Evolutionary conservation across 92 coral and sea anemone species (phyloP), one percentile per base, ranked within the genome.

Genomic region (Isaurus tuberculatus): DNA sequence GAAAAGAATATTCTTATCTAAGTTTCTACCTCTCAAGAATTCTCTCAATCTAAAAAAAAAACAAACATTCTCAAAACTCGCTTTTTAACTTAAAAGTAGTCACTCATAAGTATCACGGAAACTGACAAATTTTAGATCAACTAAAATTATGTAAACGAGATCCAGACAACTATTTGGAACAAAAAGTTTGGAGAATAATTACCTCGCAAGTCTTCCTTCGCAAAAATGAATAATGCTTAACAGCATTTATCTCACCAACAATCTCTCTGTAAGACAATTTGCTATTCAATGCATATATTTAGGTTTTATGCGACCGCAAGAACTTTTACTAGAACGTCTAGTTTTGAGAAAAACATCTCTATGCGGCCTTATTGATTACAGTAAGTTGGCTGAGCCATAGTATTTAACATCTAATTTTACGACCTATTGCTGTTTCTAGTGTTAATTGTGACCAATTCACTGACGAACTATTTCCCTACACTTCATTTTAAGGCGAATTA

Each of bases 201-300:
- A 25, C 3, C 63, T 55, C 27, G 28, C 23, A 55, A 55, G 7
- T 55, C n/a, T 55, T 55, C 23, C 2, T 55, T 17, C 2, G 23
- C 22, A 55, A 19, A n/a, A 55, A 10, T 26, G 23, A 55, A 55
- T n/a, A 0, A 55, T 20, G 36, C 19, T 74, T 73, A 11, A 29
- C 42, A 49, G 20, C 30, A 46, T 30, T 74, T 51, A 74, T 33
- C 33, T 51, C 31, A 51, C 57, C 43, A 33, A 74, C n/a, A 15
- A 30, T 49, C 8, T 74, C 51, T 53, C 66, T 40, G 40, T 25
- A 74, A 73, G 51, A 74, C 64, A 74, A 74, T 34, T 37, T 48
- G n/a, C 80, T 31, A 22, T 74, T 40, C 46, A 40, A 40, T 53
- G 80, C 31, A 15, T 17, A 19, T 61, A 51, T 74, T 74, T 49